Base-by-base conservation (phyloP, 2,113 vertebrate genomes). In the Trinectes maculatus region DNA sequence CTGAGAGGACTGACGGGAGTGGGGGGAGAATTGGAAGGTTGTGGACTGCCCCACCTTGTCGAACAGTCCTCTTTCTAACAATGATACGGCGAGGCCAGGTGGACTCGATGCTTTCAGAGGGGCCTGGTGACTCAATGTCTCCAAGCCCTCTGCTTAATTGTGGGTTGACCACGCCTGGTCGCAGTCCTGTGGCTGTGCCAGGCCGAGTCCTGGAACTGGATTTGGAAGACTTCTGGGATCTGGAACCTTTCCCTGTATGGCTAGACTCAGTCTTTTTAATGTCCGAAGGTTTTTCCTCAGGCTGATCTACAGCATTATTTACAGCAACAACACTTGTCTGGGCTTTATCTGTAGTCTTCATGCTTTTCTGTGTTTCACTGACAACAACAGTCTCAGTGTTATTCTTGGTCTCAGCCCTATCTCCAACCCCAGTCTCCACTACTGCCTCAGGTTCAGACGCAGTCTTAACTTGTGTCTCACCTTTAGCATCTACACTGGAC, bases 21-120 rank as follows among this genome's bases (percentile, higher is more conserved):
- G 93, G 93, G 0, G 93, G 93, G 4, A 93, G 91, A 34, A 93
- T 92, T 2, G 93, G 93, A 21, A 93, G 90, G 56, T 93, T 93
- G 71, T 93, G 93, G 39, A 92, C 70, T 1, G 88, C 93, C 1
- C 93, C 93, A 8, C 93, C 93, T 57, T 93, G 93, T 24, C 93
- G 88, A 28, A 93, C 91, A 1, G 93, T 93, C 70, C 93, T 89
- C 70, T 92, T 91, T 36, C 92, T 73, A 19, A 92, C 91, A 16
- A 93, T 88, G 22, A 93, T 85, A 28, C 92, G 82, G 4, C 93
- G 87, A 3, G 93, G 93, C 93, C 93, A 93, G 6, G 93, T 93
- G 24, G 90, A 92, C 61, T 93, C 92, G 0, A 90, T 92, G 43
- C 89, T 83, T 5, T 91, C 86, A 29, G 85, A 31, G 0, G 86